These are phyloP conservation scores for Felis chaus DNA, from an alignment of 2,113 vertebrate genomes.

Conservation along the genomic window DNA sequence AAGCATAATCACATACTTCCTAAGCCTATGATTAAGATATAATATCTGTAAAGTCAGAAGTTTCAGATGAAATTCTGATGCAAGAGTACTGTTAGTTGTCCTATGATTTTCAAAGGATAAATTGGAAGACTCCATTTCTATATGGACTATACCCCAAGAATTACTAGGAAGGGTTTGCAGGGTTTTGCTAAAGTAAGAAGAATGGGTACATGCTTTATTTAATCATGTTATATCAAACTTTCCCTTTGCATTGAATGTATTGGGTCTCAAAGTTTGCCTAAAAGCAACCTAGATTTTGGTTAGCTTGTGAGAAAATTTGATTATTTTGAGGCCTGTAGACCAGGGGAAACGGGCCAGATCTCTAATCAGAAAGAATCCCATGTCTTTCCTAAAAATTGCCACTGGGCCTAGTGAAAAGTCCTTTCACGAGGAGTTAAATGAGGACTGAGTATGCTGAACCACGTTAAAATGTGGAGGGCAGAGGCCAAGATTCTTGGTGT, in stretches of 20 bases:
- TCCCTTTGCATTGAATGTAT: not conserved
- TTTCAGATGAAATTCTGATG: not conserved
- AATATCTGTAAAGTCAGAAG: not conserved
- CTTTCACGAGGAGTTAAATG: not conserved
- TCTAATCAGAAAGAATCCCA: not conserved
- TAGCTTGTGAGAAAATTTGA: not conserved
- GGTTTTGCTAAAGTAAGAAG: not conserved
- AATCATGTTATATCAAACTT: not conserved
- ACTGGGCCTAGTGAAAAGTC: not conserved
- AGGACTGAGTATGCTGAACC: not conserved
- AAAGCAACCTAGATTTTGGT: not conserved
- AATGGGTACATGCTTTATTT: not conserved
- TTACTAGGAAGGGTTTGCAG: not conserved
- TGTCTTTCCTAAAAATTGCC: not conserved
- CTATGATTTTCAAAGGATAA: not conserved
- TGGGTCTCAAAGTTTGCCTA: not conserved
- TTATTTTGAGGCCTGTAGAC: not conserved
- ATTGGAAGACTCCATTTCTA: not conserved
- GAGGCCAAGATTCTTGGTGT: not conserved
- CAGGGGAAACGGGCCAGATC: not conserved
- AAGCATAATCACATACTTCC: not conserved
- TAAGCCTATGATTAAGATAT: not conserved
- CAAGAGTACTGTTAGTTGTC: not conserved
- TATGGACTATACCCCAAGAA: not conserved
- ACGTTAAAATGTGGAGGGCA: not conserved